Base-by-base conservation (phyloP, 2,113 vertebrate genomes). In the Hystrix brachyura region DNA sequence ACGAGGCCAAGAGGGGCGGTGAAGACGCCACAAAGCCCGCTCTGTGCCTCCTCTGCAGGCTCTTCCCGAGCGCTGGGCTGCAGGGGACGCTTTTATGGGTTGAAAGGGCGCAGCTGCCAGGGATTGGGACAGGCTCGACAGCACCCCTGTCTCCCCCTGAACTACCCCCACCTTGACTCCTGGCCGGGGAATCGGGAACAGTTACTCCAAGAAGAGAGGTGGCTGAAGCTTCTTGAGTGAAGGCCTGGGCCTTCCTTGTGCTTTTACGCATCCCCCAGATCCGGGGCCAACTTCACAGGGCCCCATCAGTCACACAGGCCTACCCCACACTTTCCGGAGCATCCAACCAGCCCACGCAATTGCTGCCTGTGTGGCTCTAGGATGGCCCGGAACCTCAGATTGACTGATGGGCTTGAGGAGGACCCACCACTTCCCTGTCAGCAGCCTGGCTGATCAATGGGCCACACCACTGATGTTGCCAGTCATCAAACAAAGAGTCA, bases 1-100 rank as follows among this genome's bases (percentile, higher is more conserved):
- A 38, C 55, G 87, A 84, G 60, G 29, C 51, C 3, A 80, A 43
- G 78, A 38, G 38, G 79, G 72, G n/a, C 27, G 34, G 43, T 38
- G 62, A 51, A 32, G 90, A 95, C 72, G 59, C 55, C 92, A 98
- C 96, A 98, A 97, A 97, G 94, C 69, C 34, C 4, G 91, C 74
- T 97, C 94, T 98, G 81, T 98, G 83, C 87, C 78, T 51, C 59
- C 71, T 82, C 55, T n/a, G 69, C 64, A 67, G 83, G 55, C 94
- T 95, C 48, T 87, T 72, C 48, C 76, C 79, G 71, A 94, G 64
- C 25, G 29, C 43, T n/a, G 43, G 34, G 91, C 72, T 12, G 0
- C 80, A 97, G 91, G 89, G 86, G 71, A 96, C 55, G 46, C 62
- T 95, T 95, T 90, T 91, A 94, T 92, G 80, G 87, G 7, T 80